Evolutionary conservation across 92 coral and sea anemone species (phyloP).

Genomic region (Bergia puertoricense): DNA sequence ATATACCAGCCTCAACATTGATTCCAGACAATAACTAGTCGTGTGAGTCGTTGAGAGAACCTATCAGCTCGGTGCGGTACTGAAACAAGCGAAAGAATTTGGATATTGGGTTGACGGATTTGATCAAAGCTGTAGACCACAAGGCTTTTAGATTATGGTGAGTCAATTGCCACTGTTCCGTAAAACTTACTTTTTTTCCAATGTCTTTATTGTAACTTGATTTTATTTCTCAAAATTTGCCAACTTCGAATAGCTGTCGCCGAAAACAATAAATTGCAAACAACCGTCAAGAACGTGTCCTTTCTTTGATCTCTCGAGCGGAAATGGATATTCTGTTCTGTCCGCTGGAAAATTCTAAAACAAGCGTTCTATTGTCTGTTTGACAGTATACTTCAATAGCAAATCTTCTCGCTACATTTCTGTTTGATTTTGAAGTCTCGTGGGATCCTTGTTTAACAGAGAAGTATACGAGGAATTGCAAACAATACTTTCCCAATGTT

Average conservation of each 20-base stretch:
- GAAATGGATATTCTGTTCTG: constrained; percentile 14
- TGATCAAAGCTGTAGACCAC: not conserved
- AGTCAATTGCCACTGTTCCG: not conserved
- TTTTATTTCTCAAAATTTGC: not conserved
- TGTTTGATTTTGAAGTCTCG: not conserved
- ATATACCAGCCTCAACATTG: not conserved
- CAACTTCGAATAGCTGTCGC: not conserved
- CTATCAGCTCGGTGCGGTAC: not conserved
- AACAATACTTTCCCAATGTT: not conserved
- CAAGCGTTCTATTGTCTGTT: constrained; percentile 6
- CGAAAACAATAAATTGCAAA: not conserved
- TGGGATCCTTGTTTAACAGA: not conserved
- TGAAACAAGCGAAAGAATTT: not conserved
- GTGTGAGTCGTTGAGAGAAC: not conserved
- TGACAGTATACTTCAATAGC: constrained; percentile 18
- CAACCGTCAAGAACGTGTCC: not conserved
- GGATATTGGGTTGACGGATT: constrained; percentile 1
- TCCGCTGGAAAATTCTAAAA: not conserved
- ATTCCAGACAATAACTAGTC: not conserved
- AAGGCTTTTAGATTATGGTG: constrained; percentile 17
- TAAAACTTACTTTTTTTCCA: not conserved
- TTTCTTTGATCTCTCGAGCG: constrained; percentile 20
- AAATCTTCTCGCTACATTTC: constrained; percentile 2
- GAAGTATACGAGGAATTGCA: not conserved
- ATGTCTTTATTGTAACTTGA: not conserved